Percentiles rank a stretch among this genome's conserved stretches.
Conservation (phyloP, 2,888 invertebrate genomes). For the Notodonta ziczac region DNA sequence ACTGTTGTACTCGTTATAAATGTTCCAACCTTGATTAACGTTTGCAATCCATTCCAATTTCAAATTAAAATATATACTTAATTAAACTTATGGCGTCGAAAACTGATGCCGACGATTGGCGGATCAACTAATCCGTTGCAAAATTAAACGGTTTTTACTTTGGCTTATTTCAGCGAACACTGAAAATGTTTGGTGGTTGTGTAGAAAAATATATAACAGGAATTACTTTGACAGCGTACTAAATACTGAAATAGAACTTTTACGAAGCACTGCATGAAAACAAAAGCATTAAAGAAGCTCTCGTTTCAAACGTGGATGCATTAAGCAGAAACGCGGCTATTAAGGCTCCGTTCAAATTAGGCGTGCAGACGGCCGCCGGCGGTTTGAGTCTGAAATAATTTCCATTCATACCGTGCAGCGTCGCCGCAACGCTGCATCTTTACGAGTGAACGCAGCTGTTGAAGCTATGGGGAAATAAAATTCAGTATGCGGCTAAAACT, state of each 20-base stretch:
- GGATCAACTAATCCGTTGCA: conserved; percentile 25
- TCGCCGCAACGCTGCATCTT: conserved; percentile 39
- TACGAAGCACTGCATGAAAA: conserved; percentile 7
- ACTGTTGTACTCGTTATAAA: conserved; percentile 41
- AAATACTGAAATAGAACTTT: not conserved
- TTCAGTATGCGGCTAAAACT: conserved; percentile 30
- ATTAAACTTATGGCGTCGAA: conserved; percentile 40
- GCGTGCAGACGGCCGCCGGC: conserved; percentile 19
- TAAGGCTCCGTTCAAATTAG: conserved; percentile 39
- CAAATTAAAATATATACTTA: conserved; percentile 44
- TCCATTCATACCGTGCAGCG: conserved; percentile 33
- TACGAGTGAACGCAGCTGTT: conserved; percentile 37
- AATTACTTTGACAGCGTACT: not conserved
- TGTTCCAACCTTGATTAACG: conserved; percentile 48
- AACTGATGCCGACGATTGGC: conserved; percentile 33
- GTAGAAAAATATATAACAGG: too few relatives aligned
- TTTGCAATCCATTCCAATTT: conserved; percentile 44
- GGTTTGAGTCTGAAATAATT: conserved; percentile 33
- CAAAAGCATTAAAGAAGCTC: conserved; percentile 9
- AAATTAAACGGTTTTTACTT: not conserved
- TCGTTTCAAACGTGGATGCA: conserved; percentile 25
- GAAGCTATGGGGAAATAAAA: conserved; percentile 29
- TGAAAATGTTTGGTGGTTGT: too few relatives aligned
- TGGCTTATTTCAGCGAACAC: too few relatives aligned
- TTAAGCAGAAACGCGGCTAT: conserved; percentile 26